phyloP scores from a whole-genome alignment of 2,888 invertebrate species.

The Xylota segnis region DNA sequence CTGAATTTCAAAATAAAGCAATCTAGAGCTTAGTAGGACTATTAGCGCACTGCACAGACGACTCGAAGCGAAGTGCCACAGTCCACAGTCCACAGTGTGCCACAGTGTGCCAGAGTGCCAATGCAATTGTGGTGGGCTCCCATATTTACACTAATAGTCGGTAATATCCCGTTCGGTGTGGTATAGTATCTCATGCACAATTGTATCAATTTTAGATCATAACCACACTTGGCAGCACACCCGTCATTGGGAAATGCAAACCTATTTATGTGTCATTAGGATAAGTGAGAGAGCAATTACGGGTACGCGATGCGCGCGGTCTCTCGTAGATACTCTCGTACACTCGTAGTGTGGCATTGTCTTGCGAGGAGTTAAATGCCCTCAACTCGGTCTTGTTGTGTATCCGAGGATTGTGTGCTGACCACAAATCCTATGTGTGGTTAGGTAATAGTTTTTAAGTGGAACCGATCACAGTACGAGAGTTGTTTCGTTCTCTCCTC shows the following conservation, averaged over 20 bases:
- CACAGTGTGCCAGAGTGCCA: not conserved
- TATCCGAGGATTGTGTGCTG: conserved; percentile 29
- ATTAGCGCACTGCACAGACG: conserved; percentile 10
- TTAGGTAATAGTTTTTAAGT: conserved; percentile 67
- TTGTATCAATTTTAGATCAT: conserved; percentile 75
- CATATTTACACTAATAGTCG: conserved; percentile 68
- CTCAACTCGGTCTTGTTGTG: conserved; percentile 37
- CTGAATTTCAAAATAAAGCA: conserved; percentile 57
- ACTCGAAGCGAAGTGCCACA: not conserved
- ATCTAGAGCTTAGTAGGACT: conserved; percentile 44
- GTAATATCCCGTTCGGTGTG: conserved; percentile 53
- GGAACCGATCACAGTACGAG: conserved; percentile 18
- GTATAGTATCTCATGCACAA: conserved; percentile 46
- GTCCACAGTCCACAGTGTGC: not conserved
- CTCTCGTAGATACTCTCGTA: not conserved
- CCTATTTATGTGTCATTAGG: conserved; percentile 74
- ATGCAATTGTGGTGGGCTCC: conserved; percentile 29
- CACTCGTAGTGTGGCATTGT: conserved; percentile 30
- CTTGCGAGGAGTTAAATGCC: conserved; percentile 59
- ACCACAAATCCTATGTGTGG: conserved; percentile 41
- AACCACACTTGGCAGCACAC: conserved; percentile 66
- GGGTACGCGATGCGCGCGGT: conserved; percentile 36
- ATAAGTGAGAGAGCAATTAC: conserved; percentile 73
- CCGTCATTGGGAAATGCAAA: conserved; percentile 66
- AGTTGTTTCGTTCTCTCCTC: conserved; percentile 2